These are phyloP conservation scores for Xerus rutilus DNA, from an alignment of 2,797 vertebrate species.

Conservation along the genomic window DNA sequence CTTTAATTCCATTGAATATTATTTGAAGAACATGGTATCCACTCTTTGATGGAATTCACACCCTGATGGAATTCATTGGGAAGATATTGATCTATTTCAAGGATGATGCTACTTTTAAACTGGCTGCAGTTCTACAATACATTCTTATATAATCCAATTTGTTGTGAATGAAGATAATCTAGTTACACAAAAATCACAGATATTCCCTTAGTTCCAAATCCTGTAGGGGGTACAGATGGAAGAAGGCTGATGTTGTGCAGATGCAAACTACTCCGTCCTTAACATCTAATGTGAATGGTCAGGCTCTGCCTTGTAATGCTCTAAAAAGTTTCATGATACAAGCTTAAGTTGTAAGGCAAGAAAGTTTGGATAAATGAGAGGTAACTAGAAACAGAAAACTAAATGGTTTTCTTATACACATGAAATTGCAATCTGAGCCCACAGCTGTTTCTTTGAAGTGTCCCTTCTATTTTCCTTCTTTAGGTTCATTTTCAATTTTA, in stretches of 20 bases:
- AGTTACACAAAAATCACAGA: constrained; percentile 11
- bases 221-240: background rate
- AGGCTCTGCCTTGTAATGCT: background rate
- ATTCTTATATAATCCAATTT: constrained; percentile 15
- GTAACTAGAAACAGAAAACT: background rate
- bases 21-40: background rate
- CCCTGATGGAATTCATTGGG: background rate
- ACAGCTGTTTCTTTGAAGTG: background rate
- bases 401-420: background rate
- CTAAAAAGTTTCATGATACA: background rate
- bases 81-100: constrained; percentile 15
- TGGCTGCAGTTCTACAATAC: background rate
- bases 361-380: background rate
- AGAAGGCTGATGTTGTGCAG: background rate
- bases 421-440: background rate
- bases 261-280: background rate
- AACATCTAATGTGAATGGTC: background rate
- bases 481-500: background rate
- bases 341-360: background rate
- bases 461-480: background rate
- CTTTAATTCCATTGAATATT: background rate
- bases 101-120: background rate
- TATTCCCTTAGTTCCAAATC: background rate
- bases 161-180: background rate
- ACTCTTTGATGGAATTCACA: constrained; percentile 7